Evolutionary conservation across 2,113 vertebrate species (phyloP).

Genomic region (Epinephelus lanceolatus): DNA sequence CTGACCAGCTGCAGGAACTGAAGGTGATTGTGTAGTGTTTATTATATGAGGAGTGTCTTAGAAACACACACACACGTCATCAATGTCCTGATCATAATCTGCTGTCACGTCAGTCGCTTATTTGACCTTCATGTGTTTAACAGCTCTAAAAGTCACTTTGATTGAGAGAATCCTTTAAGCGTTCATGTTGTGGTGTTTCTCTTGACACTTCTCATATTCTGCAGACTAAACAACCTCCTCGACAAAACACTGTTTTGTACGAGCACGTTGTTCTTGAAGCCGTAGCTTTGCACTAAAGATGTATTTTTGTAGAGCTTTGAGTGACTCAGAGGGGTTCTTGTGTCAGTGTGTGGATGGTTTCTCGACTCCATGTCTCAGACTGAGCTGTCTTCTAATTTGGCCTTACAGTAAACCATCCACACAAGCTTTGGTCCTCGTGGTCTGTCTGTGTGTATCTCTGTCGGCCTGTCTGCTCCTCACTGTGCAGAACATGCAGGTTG

Average conservation of each 20-base stretch:
- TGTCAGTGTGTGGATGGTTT: slow-evolving; percentile 70
- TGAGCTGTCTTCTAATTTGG: slow-evolving; percentile 8
- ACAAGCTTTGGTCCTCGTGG: slow-evolving; percentile 41
- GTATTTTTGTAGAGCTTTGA: slow-evolving; percentile 36
- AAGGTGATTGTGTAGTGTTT: slow-evolving; percentile 88
- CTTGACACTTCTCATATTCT: slow-evolving; percentile 69
- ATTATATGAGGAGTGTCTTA: slow-evolving; percentile 69
- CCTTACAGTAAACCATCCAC: slow-evolving; percentile 69
- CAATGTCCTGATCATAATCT: background rate
- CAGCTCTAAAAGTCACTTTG: background rate
- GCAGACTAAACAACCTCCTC: slow-evolving; percentile 47
- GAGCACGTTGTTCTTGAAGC: slow-evolving; percentile 57
- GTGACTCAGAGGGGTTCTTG: slow-evolving; percentile 9
- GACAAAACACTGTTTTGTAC: slow-evolving; percentile 24
- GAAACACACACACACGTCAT: slow-evolving; percentile 20
- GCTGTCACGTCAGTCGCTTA: background rate
- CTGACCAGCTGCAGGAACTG: slow-evolving; percentile 97
- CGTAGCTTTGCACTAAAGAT: slow-evolving; percentile 52
- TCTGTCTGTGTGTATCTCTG: slow-evolving; percentile 62
- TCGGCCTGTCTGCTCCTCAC: slow-evolving; percentile 40
- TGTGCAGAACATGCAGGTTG: slow-evolving; percentile 48
- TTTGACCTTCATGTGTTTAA: background rate
- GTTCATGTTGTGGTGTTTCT: slow-evolving; percentile 38
- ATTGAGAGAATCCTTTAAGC: background rate
- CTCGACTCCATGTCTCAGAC: slow-evolving; percentile 4